Percentiles rank a stretch among this genome's conserved stretches.
phyloP scores from a whole-genome alignment of 92 coral and sea anemone genomes.

The Paragorgia papillata region DNA sequence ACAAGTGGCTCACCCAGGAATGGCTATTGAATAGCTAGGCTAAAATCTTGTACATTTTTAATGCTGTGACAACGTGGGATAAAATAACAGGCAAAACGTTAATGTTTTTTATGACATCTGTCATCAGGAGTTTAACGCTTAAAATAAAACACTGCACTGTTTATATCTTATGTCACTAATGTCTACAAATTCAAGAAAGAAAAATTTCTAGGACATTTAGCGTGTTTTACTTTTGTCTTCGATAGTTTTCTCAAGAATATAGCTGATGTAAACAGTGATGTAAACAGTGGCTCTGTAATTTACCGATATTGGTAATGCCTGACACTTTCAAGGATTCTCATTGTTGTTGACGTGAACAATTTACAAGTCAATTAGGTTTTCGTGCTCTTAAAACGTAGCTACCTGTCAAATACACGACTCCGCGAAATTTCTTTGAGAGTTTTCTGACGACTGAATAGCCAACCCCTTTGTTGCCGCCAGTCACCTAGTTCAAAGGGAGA shows the following conservation, averaged over 20 bases:
- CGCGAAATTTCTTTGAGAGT: constrained; percentile 37
- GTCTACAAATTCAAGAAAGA: too few species aligned
- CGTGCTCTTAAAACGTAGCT: not conserved
- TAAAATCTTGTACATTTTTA: too few species aligned
- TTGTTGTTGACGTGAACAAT: constrained; percentile 39
- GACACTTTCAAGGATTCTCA: constrained; percentile 20
- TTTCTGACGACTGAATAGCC: constrained; percentile 42
- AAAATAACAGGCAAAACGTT: not conserved
- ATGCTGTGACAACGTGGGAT: not conserved
- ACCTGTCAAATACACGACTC: constrained; percentile 45
- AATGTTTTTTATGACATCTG: constrained; percentile 15
- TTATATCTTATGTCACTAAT: not conserved
- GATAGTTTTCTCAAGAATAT: too few species aligned
- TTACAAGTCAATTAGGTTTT: constrained; percentile 21
- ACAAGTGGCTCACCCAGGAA: not conserved
- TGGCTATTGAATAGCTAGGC: too few species aligned
- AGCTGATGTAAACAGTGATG: too few species aligned
- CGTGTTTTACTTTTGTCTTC: too few species aligned
- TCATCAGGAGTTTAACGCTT: constrained; percentile 30
- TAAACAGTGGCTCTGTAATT: too few species aligned
- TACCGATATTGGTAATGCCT: too few species aligned
- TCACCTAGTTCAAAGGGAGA: constrained; percentile 29
- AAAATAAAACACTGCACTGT: not conserved
- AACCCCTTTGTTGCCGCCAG: constrained; percentile 47
- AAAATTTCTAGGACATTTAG: too few species aligned